Conservation (phyloP, 2,113 vertebrate genomes). For the Platichthys flesus region DNA sequence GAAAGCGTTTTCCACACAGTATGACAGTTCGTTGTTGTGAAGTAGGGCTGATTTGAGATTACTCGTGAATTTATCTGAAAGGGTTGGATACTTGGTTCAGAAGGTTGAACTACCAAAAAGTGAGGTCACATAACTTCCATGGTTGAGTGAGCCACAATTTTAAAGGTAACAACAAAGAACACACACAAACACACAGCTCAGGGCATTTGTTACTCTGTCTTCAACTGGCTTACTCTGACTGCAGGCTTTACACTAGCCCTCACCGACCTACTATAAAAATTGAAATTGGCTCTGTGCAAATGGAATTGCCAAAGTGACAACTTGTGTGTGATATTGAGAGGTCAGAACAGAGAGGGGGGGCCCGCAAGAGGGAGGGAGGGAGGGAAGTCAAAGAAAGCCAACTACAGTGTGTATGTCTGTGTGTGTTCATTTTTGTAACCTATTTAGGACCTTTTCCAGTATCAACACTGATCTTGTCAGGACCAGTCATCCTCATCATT, state of each 20-base stretch:
- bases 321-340: conserved; percentile 70
- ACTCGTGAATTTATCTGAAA: conserved; percentile 5
- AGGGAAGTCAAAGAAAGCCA: conserved; percentile 32
- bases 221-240: conserved; percentile 45
- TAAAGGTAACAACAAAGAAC: conserved; percentile 12
- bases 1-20: too few species aligned
- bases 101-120: background rate
- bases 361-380: conserved; percentile 19
- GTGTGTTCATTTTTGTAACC: background rate
- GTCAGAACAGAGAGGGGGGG: conserved; percentile 55
- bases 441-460: too few species aligned
- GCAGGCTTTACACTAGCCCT: conserved; percentile 35
- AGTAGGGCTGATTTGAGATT: background rate
- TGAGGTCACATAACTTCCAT: conserved; percentile 7
- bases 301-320: conserved; percentile 67
- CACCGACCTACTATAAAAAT: conserved; percentile 47
- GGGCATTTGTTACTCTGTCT: conserved; percentile 35
- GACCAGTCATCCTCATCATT: too few species aligned
- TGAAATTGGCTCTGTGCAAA: conserved; percentile 70
- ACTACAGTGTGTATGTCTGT: background rate
- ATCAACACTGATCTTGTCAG: too few species aligned
- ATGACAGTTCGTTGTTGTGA: background rate
- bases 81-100: background rate
- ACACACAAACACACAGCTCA: background rate
- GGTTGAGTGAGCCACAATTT: conserved; percentile 22